Conservation (phyloP, 2,888 invertebrate genomes). For the Parasteatoda lunata region DNA sequence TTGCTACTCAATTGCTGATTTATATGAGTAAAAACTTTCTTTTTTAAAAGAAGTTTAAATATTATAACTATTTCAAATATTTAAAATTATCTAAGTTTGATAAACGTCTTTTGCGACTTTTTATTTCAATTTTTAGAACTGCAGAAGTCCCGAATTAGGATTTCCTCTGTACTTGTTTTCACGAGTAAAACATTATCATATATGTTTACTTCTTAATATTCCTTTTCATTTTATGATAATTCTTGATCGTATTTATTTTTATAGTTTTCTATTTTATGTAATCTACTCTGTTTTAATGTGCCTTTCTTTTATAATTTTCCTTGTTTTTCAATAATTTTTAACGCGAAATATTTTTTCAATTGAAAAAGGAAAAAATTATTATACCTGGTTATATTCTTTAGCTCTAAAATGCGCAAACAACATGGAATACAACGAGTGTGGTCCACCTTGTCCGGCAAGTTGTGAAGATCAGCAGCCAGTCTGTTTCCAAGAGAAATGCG, state of each 20-base stretch:
- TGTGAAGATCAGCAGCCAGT: slow-evolving; percentile 76
- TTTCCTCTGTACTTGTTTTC: too few relatives aligned
- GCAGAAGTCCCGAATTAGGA: too few relatives aligned
- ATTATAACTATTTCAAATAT: too few relatives aligned
- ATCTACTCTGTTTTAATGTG: too few relatives aligned
- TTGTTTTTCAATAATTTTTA: not conserved
- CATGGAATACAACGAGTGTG: slow-evolving; percentile 86
- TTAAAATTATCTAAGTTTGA: too few relatives aligned
- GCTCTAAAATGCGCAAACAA: slow-evolving; percentile 86
- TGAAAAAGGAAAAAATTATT: not conserved
- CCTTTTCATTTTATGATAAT: not conserved
- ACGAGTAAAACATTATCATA: too few relatives aligned
- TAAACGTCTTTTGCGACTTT: too few relatives aligned
- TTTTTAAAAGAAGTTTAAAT: too few relatives aligned
- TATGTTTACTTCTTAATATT: not conserved
- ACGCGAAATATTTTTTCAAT: slow-evolving; percentile 35
- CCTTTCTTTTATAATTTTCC: not conserved
- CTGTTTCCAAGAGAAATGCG: slow-evolving; percentile 78
- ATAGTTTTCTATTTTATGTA: not conserved
- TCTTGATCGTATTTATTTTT: not conserved
- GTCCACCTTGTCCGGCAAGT: slow-evolving; percentile 82
- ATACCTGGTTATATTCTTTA: slow-evolving; percentile 74
- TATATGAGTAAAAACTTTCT: too few relatives aligned
- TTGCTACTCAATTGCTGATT: too few relatives aligned
- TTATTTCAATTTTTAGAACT: too few relatives aligned